Percentiles rank a stretch among this genome's conserved stretches.
These are phyloP conservation scores for Zelostemma sp. DNA, from an alignment of 1,140 invertebrate genomes.

Conservation along the genomic window DNA sequence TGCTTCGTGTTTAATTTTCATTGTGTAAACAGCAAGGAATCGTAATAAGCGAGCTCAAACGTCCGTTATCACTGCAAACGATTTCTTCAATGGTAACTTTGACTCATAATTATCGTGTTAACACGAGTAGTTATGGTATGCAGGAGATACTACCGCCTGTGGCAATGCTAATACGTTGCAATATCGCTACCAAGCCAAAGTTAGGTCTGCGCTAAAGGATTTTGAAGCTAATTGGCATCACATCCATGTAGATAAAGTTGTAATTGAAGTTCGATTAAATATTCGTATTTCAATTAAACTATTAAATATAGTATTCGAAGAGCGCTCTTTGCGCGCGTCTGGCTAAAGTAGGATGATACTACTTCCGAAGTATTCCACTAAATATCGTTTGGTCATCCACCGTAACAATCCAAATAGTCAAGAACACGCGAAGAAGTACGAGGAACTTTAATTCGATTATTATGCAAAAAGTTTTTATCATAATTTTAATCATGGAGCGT, in stretches of 20 bases:
- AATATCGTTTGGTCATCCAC: too few relatives aligned
- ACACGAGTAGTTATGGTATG: constrained; percentile 33
- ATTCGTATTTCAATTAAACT: too few relatives aligned
- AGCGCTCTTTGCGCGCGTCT: not conserved
- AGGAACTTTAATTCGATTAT: too few relatives aligned
- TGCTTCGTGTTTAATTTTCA: too few relatives aligned
- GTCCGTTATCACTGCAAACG: constrained; percentile 29
- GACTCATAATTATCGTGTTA: constrained; percentile 43
- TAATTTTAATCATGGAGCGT: not conserved
- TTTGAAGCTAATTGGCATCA: constrained; percentile 39
- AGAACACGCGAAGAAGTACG: too few relatives aligned
- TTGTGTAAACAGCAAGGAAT: too few relatives aligned
- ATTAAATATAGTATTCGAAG: too few relatives aligned
- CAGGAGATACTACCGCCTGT: constrained; percentile 27
- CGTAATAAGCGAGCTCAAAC: constrained; percentile 34
- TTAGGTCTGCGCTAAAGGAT: constrained; percentile 33
- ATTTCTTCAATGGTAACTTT: constrained; percentile 41
- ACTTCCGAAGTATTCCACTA: not conserved
- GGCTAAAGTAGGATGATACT: not conserved
- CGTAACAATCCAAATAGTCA: too few relatives aligned
- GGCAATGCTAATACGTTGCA: constrained; percentile 42
- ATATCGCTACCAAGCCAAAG: constrained; percentile 28
- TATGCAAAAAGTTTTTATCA: not conserved
- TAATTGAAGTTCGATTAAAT: too few relatives aligned
- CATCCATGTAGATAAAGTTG: constrained; percentile 16